Evolutionary conservation across 2,113 vertebrate genomes (phyloP), one percentile per base, ranked within the genome.

Genomic region (Mesitornis unicolor): DNA sequence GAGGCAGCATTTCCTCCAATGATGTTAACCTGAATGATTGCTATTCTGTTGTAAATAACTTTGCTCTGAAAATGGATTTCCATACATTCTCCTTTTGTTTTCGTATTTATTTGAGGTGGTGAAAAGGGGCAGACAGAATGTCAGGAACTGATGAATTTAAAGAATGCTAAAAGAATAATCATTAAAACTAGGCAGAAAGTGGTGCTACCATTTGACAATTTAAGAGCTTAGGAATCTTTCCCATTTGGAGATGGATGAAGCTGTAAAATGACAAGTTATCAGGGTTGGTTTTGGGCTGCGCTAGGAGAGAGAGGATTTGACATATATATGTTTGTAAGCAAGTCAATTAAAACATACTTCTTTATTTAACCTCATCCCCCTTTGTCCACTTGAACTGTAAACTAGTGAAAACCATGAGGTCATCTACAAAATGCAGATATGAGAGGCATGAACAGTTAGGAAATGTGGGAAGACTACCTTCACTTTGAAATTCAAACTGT

Each of bases 401-500:
- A 64, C 6, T 12, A 61, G 8, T 76, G 10, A 91, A 56, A 89
- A 71, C 4, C 29, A 33, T 33, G 13, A 59, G 14, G 36, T 43
- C 22, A 17, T 43, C 59, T 48, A 68, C 26, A 90, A 94, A 82
- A 87, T 61, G 48, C 19, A 71, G 53, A 36, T 51, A 57, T 61
- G 47, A 42, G 36, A 79, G 8, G 16, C n/a, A 38, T 33, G 36
- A 73, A 36, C 25, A 51, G 20, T 50, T 48, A 43, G 5, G 26
- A 59, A 86, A 53, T 22, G 63, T 51, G 19, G 47, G 70, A 79
- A 85, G 35, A 17, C 20, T 50, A 35, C 47, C 26, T 83, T 53
- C 84, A 86, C 51, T 93, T 95, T 78, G 89, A 74, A 92, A 89
- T 92, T 75, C 40, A 67, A 74, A 90, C 67, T 42, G 25, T 53